Percentiles rank a stretch among this genome's conserved stretches.
Conservation (phyloP, 1,140 invertebrate genomes). For the Polyergus mexicanus region DNA sequence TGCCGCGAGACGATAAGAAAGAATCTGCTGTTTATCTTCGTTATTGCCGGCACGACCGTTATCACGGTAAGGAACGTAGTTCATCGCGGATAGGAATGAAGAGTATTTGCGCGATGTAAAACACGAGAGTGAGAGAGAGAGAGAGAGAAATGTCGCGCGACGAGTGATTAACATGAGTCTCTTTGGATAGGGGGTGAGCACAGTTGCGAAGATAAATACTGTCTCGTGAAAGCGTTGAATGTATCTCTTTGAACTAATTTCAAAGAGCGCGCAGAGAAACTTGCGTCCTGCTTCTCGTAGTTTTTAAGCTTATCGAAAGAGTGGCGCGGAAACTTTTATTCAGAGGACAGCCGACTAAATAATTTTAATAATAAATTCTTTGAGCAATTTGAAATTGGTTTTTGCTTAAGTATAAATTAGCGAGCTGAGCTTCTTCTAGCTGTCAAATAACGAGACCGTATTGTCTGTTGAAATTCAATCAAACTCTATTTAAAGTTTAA, state of each 20-base stretch:
- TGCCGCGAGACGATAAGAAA: slow-evolving; percentile 72
- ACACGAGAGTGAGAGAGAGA: slow-evolving; percentile 26
- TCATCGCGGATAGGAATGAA: slow-evolving; percentile 11
- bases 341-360: slow-evolving; percentile 1
- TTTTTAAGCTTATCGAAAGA: slow-evolving; percentile 45
- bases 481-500: background rate
- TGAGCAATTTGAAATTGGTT: slow-evolving; percentile 28
- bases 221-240: slow-evolving; percentile 33
- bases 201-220: slow-evolving; percentile 36
- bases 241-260: slow-evolving; percentile 58
- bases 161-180: slow-evolving; percentile 41
- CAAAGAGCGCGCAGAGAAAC: slow-evolving; percentile 24
- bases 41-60: slow-evolving; percentile 20
- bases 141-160: slow-evolving; percentile 8
- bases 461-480: background rate
- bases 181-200: slow-evolving; percentile 29
- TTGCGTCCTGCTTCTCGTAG: slow-evolving; percentile 13
- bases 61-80: background rate
- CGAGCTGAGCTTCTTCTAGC: background rate
- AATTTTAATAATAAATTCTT: slow-evolving; percentile 58
- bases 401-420: slow-evolving; percentile 30
- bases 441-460: slow-evolving; percentile 23
- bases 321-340: slow-evolving; percentile 28
- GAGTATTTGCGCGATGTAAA: slow-evolving; percentile 31
- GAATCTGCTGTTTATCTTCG: slow-evolving; percentile 69